Evolutionary conservation across 2,888 invertebrate genomes (phyloP).

Genomic region (Allygus modestus): DNA sequence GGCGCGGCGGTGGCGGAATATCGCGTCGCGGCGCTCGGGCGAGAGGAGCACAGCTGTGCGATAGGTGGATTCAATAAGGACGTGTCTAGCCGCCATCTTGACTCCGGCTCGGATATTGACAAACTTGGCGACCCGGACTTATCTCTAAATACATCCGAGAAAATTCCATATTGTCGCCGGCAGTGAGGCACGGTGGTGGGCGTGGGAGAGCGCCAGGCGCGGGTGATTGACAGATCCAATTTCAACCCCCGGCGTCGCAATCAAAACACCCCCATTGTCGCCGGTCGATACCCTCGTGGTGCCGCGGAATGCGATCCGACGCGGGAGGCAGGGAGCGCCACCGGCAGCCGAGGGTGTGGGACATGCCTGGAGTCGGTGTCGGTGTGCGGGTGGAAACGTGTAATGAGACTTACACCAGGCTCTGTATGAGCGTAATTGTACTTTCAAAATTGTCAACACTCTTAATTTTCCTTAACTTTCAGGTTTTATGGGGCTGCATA

Average conservation of each 20-base stretch:
- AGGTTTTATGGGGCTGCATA: not conserved
- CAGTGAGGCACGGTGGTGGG: not conserved
- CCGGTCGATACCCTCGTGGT: conserved; percentile 72
- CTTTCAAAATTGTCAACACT: not conserved
- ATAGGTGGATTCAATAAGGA: conserved; percentile 53
- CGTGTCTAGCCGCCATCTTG: conserved; percentile 55
- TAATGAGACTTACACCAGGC: not conserved
- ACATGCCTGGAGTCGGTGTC: not conserved
- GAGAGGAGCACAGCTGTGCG: not conserved
- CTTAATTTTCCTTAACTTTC: not conserved
- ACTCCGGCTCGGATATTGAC: conserved; percentile 48
- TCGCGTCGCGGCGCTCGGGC: not conserved
- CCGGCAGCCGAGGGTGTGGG: not conserved
- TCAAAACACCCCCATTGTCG: conserved; percentile 61
- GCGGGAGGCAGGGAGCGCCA: not conserved
- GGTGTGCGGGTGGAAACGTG: not conserved
- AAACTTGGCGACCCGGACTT: conserved; percentile 50
- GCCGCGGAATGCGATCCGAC: not conserved
- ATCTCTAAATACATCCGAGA: conserved; percentile 59
- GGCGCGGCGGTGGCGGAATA: not conserved
- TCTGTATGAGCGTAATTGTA: not conserved
- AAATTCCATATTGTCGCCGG: conserved; percentile 60
- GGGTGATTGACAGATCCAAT: conserved; percentile 63
- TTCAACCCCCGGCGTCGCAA: conserved; percentile 63
- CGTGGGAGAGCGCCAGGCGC: conserved; percentile 50